Evolutionary conservation across 1,140 invertebrate species (phyloP), one percentile per base, ranked within the genome.

Genomic region (Euglossa dilemma): DNA sequence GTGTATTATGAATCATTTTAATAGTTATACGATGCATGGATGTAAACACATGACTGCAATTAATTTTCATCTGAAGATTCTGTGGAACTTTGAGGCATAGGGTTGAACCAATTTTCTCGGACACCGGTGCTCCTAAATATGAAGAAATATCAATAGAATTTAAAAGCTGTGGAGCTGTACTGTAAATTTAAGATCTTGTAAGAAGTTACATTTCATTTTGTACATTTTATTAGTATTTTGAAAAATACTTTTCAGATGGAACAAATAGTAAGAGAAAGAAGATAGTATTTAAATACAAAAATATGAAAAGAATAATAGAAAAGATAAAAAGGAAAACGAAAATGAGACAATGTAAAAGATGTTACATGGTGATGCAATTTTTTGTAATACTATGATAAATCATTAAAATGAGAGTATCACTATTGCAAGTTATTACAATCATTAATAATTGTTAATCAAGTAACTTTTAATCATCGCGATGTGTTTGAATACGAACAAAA

Each of bases 31-130:
- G 85, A 86, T 72, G 81, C 80, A 85, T 80, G 87, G 83, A 83
- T 36, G 36, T 36, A 80, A 89, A 69, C 83, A 83, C 87, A 69
- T 47, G 47, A 25, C 64, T 54, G 57, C 25, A 64, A 87, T 89
- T 86, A 90, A 81, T 92, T 91, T 82, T 92, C 94, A 67, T 94
- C 94, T 14, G 94, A 95, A 84, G 94, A 95, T 87, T 95, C 94
- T 20, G 94, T 94, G 45, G 94, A 95, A 88, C 93, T 95, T 89
- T 95, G 95, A 63, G 96, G 95, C 94, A 96, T 96, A 23, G 95
- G 95, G 84, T 95, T 96, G 90, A 96, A 96, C 96, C 96, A 96
- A 87, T 95, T 95, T 86, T 96, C 95, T 80, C 96, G 95, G 91
- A 95, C 95, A 87, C 95, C 95, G 36, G 93, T 94, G 75, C 90